These are phyloP conservation scores for Phainopepla nitens DNA, from an alignment of 2,113 vertebrate species.

Conservation along the genomic window DNA sequence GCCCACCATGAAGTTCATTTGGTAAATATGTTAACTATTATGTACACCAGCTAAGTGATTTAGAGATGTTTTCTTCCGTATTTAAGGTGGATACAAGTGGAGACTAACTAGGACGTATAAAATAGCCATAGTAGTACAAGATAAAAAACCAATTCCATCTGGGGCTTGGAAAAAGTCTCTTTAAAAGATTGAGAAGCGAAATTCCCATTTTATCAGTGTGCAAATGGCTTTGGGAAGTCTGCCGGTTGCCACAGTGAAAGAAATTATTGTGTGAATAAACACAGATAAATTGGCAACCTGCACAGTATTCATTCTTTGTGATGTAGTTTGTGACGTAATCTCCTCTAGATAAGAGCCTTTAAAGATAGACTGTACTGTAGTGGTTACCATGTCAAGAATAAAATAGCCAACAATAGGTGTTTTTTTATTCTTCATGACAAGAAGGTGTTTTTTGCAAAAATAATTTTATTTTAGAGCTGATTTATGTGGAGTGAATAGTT, in stretches of 20 bases:
- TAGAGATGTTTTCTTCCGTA: neutral
- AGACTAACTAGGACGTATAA: neutral
- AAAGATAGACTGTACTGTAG: neutral
- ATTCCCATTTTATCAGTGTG: neutral
- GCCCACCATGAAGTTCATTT: neutral
- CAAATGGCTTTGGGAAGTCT: constrained; percentile 4
- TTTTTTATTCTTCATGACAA: neutral
- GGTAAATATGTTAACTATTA: neutral
- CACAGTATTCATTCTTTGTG: neutral
- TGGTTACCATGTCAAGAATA: neutral
- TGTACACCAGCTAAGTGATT: neutral
- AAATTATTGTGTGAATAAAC: constrained; percentile 8
- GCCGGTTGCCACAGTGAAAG: neutral
- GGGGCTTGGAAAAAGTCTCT: neutral
- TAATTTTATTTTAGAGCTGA: neutral
- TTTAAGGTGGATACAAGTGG: neutral
- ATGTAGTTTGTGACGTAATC: neutral
- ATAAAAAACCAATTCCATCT: neutral
- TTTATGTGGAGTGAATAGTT: neutral
- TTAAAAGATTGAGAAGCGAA: neutral
- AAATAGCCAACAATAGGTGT: neutral
- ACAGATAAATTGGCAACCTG: neutral
- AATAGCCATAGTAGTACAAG: neutral
- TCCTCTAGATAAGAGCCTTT: neutral
- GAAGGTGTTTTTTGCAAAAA: neutral